Evolutionary conservation across 2,113 vertebrate species (phyloP), one percentile per base, ranked within the genome.

Genomic region (Cryptotis parvus): DNA sequence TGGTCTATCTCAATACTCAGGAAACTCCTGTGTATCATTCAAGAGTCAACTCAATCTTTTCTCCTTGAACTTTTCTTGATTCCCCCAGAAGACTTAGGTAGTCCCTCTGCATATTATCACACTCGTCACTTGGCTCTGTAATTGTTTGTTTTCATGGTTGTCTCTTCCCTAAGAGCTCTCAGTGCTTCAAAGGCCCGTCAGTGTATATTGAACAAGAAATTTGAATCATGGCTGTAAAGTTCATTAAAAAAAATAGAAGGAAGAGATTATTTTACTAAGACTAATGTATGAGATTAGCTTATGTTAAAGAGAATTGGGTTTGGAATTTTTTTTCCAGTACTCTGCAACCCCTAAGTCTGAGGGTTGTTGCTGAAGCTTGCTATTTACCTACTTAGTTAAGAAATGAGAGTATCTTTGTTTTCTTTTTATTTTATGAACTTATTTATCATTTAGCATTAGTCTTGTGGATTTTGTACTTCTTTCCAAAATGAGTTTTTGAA

Each of bases 401-500:
- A 78, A 80, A 31, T 26, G 22, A 69, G 2, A 87, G 6, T 73
- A 43, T 45, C 5, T 74, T 39, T 68, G 4, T 4, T 10, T 92
- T 93, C 37, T 72, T 73, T n/a, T 0, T 4, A 78, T 16, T 41
- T 2, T 0, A 18, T 65, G 6, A 76, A 41, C 58, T 93, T 88
- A 80, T 77, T 95, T 78, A 68, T 69, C 74, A 20, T 87, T 43
- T 89, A 45, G 27, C 1, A 6, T 4, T 69, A 11, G 0, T 63
- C 1, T 70, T 33, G 35, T 78, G 26, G 18, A n/a, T 81, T 90
- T 73, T 35, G 65, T 82, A 24, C 70, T 43, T 74, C 78, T 76
- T 37, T 80, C 26, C 22, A 81, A 86, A 93, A 45, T 74, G 73
- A 61, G 31, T 31, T 77, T 58, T 82, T 96, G 70, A 72, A 43